A percentile compares a stretch with the other conserved stretches of the same genome.
These are phyloP conservation scores for Cherax destructor DNA, from an alignment of 1,140 invertebrate genomes.

Conservation along the genomic window DNA sequence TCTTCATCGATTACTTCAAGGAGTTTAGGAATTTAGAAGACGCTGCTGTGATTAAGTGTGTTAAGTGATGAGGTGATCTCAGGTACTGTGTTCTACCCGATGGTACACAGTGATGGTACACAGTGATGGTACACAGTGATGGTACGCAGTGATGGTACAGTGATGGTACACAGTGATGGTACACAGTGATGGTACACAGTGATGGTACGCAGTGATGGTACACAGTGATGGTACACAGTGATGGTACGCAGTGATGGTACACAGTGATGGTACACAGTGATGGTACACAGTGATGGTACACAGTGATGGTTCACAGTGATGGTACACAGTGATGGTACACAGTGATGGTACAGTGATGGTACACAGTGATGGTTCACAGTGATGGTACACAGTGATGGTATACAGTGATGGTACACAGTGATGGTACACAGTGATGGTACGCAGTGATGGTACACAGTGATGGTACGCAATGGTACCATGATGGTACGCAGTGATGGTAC, in stretches of 20 bases:
- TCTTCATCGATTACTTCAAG: background rate
- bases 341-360: background rate
- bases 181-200: background rate
- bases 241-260: too few species aligned
- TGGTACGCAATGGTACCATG: too few species aligned
- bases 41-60: slow-evolving; percentile 18
- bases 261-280: background rate
- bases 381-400: background rate
- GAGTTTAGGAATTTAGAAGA: slow-evolving; percentile 43
- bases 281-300: background rate
- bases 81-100: background rate
- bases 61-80: slow-evolving; percentile 38
- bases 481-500: background rate
- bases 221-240: background rate
- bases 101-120: background rate
- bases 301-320: too few species aligned
- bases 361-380: background rate
- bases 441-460: background rate
- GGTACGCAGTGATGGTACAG: too few species aligned
- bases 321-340: background rate
- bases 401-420: too few species aligned
- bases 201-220: too few species aligned
- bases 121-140: background rate
- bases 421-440: background rate
- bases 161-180: background rate